Percentiles rank a stretch among this genome's conserved stretches.
phyloP scores from a whole-genome alignment of 2,113 vertebrate species.

The Rhineura floridana region DNA sequence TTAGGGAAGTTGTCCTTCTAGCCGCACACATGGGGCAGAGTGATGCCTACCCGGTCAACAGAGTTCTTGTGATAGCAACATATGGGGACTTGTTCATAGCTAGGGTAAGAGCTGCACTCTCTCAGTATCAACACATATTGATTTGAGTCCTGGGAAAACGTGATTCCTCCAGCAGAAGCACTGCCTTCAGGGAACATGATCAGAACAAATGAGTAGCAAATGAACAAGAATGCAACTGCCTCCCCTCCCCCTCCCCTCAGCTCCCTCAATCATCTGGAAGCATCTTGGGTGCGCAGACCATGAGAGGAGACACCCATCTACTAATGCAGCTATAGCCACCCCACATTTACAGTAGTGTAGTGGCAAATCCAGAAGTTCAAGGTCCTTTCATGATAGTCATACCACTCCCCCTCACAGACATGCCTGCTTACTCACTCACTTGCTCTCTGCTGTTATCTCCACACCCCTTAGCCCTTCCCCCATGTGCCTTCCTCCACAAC shows the following conservation, averaged over 20 bases:
- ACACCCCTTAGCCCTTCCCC: too few relatives aligned
- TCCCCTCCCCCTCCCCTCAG: too few relatives aligned
- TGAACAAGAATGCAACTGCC: not conserved
- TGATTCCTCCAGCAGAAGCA: not conserved
- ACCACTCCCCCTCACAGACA: too few relatives aligned
- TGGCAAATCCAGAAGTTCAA: too few relatives aligned
- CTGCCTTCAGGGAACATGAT: not conserved
- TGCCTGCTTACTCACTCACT: too few relatives aligned
- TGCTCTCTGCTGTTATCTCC: too few relatives aligned
- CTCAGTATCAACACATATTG: not conserved
- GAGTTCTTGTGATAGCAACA: not conserved
- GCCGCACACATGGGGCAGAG: too few relatives aligned
- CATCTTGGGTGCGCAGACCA: slow-evolving; percentile 40
- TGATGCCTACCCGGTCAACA: not conserved
- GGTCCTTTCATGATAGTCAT: too few relatives aligned
- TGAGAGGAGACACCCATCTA: slow-evolving; percentile 15
- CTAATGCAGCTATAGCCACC: slow-evolving; percentile 42
- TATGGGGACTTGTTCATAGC: too few relatives aligned
- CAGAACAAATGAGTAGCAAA: not conserved
- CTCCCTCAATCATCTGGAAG: not conserved
- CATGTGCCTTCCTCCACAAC: too few relatives aligned
- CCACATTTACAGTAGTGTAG: too few relatives aligned
- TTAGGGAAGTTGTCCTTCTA: not conserved
- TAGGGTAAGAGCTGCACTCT: not conserved
- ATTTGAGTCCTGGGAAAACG: not conserved